Evolutionary conservation across 2,113 vertebrate species (phyloP), one percentile per base, ranked within the genome.

Genomic region (Ibidorhyncha struthersii): DNA sequence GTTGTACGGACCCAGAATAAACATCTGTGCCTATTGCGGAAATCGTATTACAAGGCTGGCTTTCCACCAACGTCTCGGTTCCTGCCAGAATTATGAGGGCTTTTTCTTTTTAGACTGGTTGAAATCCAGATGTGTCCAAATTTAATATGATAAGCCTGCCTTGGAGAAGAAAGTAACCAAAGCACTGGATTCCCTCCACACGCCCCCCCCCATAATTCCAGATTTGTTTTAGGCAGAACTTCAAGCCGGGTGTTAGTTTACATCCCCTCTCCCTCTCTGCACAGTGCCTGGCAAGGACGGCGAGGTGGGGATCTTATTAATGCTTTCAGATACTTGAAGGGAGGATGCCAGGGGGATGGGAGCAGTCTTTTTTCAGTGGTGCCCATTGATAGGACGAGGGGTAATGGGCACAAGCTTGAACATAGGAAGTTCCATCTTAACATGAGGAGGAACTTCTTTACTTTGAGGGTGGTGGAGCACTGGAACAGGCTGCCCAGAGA

Each of bases 101-200:
- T 91, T 96, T 96, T 93, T 90, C 67, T 86, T 88, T 92, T 73
- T 10, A 93, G 55, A 22, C 72, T 94, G 72, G n/a, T 94, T 86
- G 83, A 95, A 95, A 93, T 69, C 21, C 52, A 92, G 76, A 90
- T 30, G 2, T 91, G 52, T 95, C 90, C 82, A 80, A 92, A 73
- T 90, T 85, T 90, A 88, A 86, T 65, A 82, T 1, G 29, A 82
- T 90, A 94, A 94, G 62, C 61, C 59, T 93, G 82, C 38, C 53
- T 90, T 81, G 93, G 67, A 92, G 45, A 76, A 62, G 61, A 76
- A 85, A 93, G 50, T 59, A 82, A 92, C 62, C 14, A 3, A 88
- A 81, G 29, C 12, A 25, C 19, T 86, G 47, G 38, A 12, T 26
- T 14, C 7, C n/a, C n/a, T n/a, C n/a, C n/a, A n/a, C n/a, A n/a